These are phyloP conservation scores for Cygnus buccinator DNA, from an alignment of 2,113 vertebrate genomes.

Conservation along the genomic window DNA sequence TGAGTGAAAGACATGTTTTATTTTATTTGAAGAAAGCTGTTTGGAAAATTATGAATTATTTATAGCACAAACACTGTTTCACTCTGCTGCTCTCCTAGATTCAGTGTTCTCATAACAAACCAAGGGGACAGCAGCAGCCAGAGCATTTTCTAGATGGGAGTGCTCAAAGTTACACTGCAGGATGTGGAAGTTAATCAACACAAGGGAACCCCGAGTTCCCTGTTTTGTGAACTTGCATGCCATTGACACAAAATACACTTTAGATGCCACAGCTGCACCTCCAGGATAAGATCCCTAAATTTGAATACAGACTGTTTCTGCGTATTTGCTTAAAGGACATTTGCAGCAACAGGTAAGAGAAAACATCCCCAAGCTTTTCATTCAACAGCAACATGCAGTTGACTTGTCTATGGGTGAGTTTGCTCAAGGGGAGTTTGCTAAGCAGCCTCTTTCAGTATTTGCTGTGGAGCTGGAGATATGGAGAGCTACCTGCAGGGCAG, in stretches of 20 bases:
- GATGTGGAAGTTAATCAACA: not conserved
- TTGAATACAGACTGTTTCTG: not conserved
- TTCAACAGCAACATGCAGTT: not conserved
- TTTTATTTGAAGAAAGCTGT: constrained; percentile 22
- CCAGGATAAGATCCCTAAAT: not conserved
- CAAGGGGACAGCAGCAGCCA: not conserved
- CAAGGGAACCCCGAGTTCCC: not conserved
- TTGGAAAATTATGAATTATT: constrained; percentile 48
- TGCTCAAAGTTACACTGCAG: not conserved
- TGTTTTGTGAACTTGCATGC: not conserved
- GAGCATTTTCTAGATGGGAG: not conserved
- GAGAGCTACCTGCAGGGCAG: constrained; percentile 2
- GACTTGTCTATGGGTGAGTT: not conserved
- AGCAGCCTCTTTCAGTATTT: not conserved
- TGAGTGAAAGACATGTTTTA: not conserved
- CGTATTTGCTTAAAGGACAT: not conserved
- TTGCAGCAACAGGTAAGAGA: not conserved
- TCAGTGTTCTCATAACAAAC: not conserved
- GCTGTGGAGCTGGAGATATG: not conserved
- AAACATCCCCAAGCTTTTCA: not conserved
- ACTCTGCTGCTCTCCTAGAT: not conserved
- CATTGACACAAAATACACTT: not conserved
- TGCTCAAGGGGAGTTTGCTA: not conserved
- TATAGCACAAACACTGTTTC: constrained; percentile 11
- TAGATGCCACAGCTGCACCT: not conserved